Evolutionary conservation across 2,888 invertebrate species (phyloP).

Genomic region (Epinotia bilunana): DNA sequence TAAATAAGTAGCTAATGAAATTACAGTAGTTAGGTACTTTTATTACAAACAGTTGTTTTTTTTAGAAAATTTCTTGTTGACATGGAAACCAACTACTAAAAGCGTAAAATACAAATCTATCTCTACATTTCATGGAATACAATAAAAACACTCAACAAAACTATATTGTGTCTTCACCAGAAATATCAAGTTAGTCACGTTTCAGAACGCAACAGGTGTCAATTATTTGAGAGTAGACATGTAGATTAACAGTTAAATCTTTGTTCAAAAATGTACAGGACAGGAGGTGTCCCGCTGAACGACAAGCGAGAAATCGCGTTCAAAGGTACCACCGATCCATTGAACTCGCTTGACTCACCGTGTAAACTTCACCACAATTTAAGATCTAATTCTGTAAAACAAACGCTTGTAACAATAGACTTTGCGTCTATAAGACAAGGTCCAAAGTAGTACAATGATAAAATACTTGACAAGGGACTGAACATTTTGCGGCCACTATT

Average conservation of each 20-base stretch:
- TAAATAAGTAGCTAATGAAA: neutral
- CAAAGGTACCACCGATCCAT: constrained; percentile 24
- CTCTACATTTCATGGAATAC: neutral
- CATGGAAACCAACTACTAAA: neutral
- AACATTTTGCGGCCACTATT: constrained; percentile 10
- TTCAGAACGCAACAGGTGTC: constrained; percentile 29
- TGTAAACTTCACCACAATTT: constrained; percentile 12
- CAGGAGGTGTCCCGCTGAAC: constrained; percentile 14
- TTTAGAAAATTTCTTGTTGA: neutral
- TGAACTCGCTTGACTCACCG: constrained; percentile 34
- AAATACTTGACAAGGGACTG: neutral
- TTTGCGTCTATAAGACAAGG: neutral
- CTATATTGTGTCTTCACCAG: constrained; percentile 4
- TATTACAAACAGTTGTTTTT: neutral
- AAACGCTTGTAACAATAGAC: neutral
- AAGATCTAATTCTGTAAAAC: neutral
- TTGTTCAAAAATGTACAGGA: constrained; percentile 9
- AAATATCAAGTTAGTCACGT: constrained; percentile 4
- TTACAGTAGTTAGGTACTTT: too few species aligned
- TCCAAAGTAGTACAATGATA: constrained; percentile 11
- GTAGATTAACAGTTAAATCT: constrained; percentile 28
- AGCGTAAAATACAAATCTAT: neutral
- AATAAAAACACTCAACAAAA: neutral
- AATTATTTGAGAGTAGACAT: constrained; percentile 19
- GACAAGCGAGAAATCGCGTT: constrained; percentile 36